Evolutionary conservation across 92 coral and sea anemone genomes (phyloP).

Genomic region (Actinostola sp.): DNA sequence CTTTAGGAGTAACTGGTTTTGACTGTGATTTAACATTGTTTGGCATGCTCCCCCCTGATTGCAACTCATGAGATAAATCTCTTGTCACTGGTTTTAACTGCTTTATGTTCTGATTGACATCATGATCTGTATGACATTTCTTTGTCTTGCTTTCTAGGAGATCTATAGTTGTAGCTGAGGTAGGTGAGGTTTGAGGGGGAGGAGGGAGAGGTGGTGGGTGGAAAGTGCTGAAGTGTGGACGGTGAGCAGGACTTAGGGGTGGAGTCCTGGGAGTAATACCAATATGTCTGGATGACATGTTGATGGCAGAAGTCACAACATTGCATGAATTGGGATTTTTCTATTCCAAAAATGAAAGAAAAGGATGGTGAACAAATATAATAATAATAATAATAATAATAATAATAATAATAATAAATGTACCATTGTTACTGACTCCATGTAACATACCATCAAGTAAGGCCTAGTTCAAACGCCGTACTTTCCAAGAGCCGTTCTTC

Average conservation of each 20-base stretch:
- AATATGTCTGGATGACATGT: slow-evolving; percentile 28
- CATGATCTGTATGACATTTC: slow-evolving; percentile 2
- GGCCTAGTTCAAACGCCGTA: too few relatives aligned
- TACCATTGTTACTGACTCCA: too few relatives aligned
- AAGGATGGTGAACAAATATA: too few relatives aligned
- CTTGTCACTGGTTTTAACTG: not conserved
- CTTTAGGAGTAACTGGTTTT: too few relatives aligned
- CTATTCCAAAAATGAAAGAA: too few relatives aligned
- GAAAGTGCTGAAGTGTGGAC: slow-evolving; percentile 30
- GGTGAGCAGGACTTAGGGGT: slow-evolving; percentile 41
- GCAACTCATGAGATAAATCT: not conserved
- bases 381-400: too few relatives aligned
- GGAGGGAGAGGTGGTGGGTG: slow-evolving; percentile 86
- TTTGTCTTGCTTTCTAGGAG: slow-evolving; percentile 26
- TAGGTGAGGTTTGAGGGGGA: slow-evolving; percentile 62
- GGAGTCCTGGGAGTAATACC: slow-evolving; percentile 44
- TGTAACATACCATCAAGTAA: too few relatives aligned
- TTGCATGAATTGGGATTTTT: not conserved
- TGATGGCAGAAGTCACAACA: not conserved
- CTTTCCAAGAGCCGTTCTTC: too few relatives aligned
- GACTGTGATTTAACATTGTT: too few relatives aligned
- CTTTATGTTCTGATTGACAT: slow-evolving; percentile 10
- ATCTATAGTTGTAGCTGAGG: slow-evolving; percentile 11
- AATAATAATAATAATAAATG: too few relatives aligned
- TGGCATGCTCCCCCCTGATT: not conserved